Conservation (phyloP, 2,797 vertebrate genomes). For the Rhinogobio ventralis region DNA sequence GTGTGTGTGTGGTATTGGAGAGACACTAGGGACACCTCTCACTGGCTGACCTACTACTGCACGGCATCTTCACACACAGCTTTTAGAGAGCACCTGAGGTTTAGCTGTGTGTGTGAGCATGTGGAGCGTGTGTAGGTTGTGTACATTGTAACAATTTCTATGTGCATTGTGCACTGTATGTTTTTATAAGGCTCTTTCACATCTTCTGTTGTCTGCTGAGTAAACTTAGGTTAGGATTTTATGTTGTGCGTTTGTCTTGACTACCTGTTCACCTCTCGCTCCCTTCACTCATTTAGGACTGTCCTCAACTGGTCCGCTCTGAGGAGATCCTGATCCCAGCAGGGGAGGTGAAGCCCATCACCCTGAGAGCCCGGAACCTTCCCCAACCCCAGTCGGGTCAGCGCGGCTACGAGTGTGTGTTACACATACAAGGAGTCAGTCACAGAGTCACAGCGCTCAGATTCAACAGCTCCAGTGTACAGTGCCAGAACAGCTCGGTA, state of each 20-base stretch:
- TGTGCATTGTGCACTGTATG: not conserved
- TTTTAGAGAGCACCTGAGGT: constrained; percentile 5
- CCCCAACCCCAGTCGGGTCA: constrained; percentile 98
- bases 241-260: constrained; percentile 1
- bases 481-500: constrained; percentile 99
- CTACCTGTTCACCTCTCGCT: constrained; percentile 3
- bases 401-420: constrained; percentile 94
- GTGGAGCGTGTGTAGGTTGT: not conserved
- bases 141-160: not conserved
- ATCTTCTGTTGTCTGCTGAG: not conserved
- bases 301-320: constrained; percentile 93
- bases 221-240: not conserved
- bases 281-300: constrained; percentile 81
- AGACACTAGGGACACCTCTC: not conserved
- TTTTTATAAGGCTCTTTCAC: not conserved
- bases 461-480: constrained; percentile 99
- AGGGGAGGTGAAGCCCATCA: constrained; percentile 96
- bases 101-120: not conserved
- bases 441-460: constrained; percentile 94
- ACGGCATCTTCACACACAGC: not conserved
- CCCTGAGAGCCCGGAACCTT: constrained; percentile 93
- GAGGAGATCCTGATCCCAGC: constrained; percentile 96
- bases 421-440: constrained; percentile 90
- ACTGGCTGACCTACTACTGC: constrained; percentile 18
- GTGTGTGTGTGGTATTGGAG: not conserved